Evolutionary conservation across 2,113 vertebrate species (phyloP), one percentile per base, ranked within the genome.

Genomic region (Tiliqua scincoides): DNA sequence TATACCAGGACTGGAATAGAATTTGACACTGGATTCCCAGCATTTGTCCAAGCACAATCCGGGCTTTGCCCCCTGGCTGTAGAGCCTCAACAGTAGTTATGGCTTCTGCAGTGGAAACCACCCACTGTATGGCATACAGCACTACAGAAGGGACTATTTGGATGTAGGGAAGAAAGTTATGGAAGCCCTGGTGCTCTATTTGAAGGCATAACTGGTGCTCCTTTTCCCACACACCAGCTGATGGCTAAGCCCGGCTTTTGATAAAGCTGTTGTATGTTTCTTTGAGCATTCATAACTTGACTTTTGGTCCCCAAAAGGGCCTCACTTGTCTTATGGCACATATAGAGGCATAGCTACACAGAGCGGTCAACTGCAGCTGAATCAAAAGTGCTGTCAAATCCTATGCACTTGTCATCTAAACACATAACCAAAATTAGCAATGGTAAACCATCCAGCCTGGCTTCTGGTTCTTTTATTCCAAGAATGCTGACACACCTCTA

Each of bases 401-500:
- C 21, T 35, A 52, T 63, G 37, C 9, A 52, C 40, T 6, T 48
- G 14, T 9, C 32, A 54, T 40, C n/a, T 65, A 65, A 82, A 25
- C 27, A 48, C 43, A 8, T 65, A 35, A 18, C 40, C 25, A 65
- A 37, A 75, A 74, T 30, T 18, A 68, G 15, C 48, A 48, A 14
- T 27, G 73, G 72, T 8, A 75, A 9, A 88, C 80, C 27, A 48
- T 88, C 74, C 18, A 23, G 30, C 35, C 32, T 70, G 27, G 30
- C 52, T 61, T 27, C 30, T 70, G 37, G 76, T 68, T 37, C 79
- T 76, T 88, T 88, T 72, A 75, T 72, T 21, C 54, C 35, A 61
- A 52, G 63, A 89, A 61, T n/a, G 75, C 27, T 23, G 63, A 3
- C 12, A 57, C 3, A 83, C 67, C 82, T 89, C 88, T 86, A 78